These are phyloP conservation scores for Miichthys miiuy DNA, from an alignment of 2,797 vertebrate species.

Conservation along the genomic window DNA sequence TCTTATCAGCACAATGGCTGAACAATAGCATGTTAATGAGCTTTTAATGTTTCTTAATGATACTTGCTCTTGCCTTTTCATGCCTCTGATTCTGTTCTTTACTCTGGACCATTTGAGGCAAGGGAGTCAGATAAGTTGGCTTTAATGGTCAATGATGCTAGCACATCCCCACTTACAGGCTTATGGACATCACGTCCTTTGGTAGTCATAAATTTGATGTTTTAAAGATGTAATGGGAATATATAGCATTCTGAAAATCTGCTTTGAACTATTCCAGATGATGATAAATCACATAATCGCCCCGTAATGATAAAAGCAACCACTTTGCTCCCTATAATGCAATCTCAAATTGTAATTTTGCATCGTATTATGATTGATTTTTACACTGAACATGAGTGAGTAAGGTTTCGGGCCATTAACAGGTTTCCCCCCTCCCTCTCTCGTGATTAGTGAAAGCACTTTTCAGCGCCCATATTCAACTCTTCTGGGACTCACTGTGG, in stretches of 20 bases:
- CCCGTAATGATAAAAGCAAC: constrained; percentile 57
- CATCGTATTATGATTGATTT: constrained; percentile 68
- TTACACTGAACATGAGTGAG: constrained; percentile 51
- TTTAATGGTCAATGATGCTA: constrained; percentile 59
- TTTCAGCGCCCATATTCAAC: constrained; percentile 52
- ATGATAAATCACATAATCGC: constrained; percentile 50
- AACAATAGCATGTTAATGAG: constrained; percentile 74
- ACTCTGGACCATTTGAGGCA: constrained; percentile 62
- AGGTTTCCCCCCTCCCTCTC: constrained; percentile 19
- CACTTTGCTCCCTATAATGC: constrained; percentile 50
- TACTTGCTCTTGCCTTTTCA: constrained; percentile 42
- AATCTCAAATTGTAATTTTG: constrained; percentile 59
- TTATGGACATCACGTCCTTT: constrained; percentile 29
- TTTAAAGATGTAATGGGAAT: constrained; percentile 37
- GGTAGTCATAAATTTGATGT: constrained; percentile 22
- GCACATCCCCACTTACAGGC: constrained; percentile 40
- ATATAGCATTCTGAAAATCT: constrained; percentile 30
- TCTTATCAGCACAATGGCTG: constrained; percentile 52
- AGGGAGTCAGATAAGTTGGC: constrained; percentile 40
- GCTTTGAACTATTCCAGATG: constrained; percentile 26
- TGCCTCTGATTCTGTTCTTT: constrained; percentile 56
- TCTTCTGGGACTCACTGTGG: constrained; percentile 54
- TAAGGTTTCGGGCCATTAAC: constrained; percentile 59
- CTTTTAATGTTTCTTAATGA: constrained; percentile 80
- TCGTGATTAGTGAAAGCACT: constrained; percentile 66